Conservation (phyloP, 2,113 vertebrate species). For the Leptobrachium ailaonicum region DNA sequence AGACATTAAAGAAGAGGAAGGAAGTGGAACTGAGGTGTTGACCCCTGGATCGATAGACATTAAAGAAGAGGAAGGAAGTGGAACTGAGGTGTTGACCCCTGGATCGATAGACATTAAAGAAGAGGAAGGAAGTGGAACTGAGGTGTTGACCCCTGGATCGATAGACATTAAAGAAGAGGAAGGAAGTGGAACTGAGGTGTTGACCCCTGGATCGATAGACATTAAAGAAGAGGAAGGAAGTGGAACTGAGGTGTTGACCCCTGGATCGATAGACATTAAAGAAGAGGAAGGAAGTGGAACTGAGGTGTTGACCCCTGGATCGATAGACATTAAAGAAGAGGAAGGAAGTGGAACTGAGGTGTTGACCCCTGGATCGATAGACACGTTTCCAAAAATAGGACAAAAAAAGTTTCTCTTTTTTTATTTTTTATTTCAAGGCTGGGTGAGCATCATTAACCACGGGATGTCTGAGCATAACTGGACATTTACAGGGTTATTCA, state of each 20-base stretch:
- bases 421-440: too few relatives aligned
- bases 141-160: neutral
- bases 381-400: too few relatives aligned
- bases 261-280: neutral
- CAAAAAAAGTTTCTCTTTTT: too few relatives aligned
- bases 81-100: neutral
- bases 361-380: neutral
- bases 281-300: neutral
- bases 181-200: neutral
- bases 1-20: neutral
- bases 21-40: neutral
- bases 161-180: neutral
- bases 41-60: neutral
- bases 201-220: neutral
- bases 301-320: too few relatives aligned
- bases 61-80: neutral
- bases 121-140: neutral
- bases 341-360: too few relatives aligned
- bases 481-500: too few relatives aligned
- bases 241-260: neutral
- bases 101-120: neutral
- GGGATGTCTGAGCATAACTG: too few relatives aligned
- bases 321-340: too few relatives aligned
- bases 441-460: too few relatives aligned
- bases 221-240: neutral